Evolutionary conservation across 2,113 vertebrate genomes (phyloP).

Genomic region (Oncorhynchus tshawytscha): DNA sequence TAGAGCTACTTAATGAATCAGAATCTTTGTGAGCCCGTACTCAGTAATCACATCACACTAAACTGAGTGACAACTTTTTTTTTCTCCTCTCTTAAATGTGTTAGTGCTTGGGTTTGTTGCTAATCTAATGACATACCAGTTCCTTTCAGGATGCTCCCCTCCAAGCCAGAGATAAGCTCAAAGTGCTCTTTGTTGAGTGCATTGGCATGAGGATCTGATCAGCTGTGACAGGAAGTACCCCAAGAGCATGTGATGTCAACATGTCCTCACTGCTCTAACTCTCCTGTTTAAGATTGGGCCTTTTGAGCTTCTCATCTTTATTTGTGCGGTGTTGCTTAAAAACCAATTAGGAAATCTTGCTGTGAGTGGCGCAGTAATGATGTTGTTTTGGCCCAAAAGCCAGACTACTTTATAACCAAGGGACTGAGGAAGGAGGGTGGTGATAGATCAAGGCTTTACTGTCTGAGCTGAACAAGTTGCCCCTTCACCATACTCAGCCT

Average conservation of each 20-base stretch:
- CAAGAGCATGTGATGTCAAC: neutral
- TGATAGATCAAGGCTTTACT: neutral
- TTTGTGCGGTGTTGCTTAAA: neutral
- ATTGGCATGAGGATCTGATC: neutral
- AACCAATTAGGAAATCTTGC: neutral
- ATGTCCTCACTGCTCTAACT: neutral
- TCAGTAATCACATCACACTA: slow-evolving; percentile 19
- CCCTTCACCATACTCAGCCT: neutral
- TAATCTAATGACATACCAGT: neutral
- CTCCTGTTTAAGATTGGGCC: neutral
- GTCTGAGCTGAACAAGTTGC: neutral
- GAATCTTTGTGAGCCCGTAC: slow-evolving; percentile 17
- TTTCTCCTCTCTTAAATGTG: neutral
- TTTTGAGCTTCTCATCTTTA: neutral
- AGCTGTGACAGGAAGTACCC: neutral
- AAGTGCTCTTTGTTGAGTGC: neutral
- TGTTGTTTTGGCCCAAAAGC: neutral
- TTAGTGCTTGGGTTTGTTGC: neutral
- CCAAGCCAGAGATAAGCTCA: neutral
- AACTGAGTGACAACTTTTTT: neutral
- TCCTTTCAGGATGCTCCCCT: neutral
- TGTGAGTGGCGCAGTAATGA: neutral
- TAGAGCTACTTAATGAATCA: slow-evolving; percentile 25
- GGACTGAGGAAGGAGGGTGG: neutral
- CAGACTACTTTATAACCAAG: neutral